Evolutionary conservation across 1,140 invertebrate species (phyloP).

Genomic region (Drosophila ficusphila): DNA sequence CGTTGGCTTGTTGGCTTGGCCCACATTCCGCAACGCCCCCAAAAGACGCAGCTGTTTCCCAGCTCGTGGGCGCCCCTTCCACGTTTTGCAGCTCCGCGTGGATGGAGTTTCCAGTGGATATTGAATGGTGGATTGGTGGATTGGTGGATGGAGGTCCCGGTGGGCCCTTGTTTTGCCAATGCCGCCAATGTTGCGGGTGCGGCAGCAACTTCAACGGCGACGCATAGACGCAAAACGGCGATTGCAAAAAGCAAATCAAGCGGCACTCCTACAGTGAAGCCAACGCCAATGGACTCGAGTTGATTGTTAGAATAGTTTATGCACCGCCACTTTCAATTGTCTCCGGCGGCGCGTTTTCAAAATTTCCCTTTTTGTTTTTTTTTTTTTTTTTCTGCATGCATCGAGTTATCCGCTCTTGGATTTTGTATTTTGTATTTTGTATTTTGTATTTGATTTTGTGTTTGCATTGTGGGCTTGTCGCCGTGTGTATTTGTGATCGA

Average conservation of each 20-base stretch:
- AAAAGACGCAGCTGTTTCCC: conserved; percentile 26
- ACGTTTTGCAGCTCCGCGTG: too few relatives aligned
- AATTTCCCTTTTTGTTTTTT: conserved; percentile 66
- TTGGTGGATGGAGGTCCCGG: too few relatives aligned
- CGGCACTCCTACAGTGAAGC: conserved; percentile 52
- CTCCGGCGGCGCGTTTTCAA: conserved; percentile 42
- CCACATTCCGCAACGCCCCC: conserved; percentile 28
- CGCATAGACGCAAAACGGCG: conserved; percentile 31
- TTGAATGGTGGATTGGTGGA: too few relatives aligned
- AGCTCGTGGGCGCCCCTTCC: not conserved
- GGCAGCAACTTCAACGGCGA: conserved; percentile 54
- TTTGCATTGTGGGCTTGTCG: conserved; percentile 10
- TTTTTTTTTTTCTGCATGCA: conserved; percentile 45
- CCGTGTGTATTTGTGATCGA: conserved; percentile 59
- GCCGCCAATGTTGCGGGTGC: conserved; percentile 49
- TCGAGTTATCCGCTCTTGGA: conserved; percentile 10
- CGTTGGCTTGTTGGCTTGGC: too few relatives aligned
- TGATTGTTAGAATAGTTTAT: conserved; percentile 66
- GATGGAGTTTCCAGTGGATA: too few relatives aligned
- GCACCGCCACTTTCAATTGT: conserved; percentile 69
- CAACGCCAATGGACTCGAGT: conserved; percentile 15
- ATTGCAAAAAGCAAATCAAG: conserved; percentile 35
- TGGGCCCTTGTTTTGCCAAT: not conserved
- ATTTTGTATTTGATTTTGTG: not conserved
- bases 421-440: not conserved